Conservation (phyloP, 2,888 invertebrate species). For the Desoria tigrina region DNA sequence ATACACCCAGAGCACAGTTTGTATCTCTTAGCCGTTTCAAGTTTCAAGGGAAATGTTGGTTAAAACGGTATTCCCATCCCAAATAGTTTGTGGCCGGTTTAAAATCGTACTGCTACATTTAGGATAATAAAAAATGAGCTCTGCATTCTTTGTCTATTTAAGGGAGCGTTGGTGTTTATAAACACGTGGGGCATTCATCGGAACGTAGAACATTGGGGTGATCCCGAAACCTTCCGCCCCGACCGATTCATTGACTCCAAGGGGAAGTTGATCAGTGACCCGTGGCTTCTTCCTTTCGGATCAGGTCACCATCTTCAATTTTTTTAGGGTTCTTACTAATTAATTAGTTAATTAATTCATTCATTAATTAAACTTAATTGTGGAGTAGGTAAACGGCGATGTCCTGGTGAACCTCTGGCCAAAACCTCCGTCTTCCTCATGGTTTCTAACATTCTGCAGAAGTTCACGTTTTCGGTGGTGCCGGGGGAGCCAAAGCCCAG, state of each 20-base stretch:
- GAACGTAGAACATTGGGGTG: conserved; percentile 35
- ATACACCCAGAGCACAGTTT: too few relatives aligned
- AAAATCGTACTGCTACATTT: background rate
- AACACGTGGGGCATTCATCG: conserved; percentile 44
- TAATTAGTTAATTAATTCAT: too few relatives aligned
- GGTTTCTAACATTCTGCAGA: conserved; percentile 35
- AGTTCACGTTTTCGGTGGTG: conserved; percentile 26
- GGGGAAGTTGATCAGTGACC: conserved; percentile 33
- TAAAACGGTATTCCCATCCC: too few relatives aligned
- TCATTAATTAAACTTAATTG: background rate
- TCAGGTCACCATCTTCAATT: too few relatives aligned
- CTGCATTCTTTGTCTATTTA: background rate
- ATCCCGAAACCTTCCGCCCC: conserved; percentile 28
- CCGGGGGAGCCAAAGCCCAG: conserved; percentile 27
- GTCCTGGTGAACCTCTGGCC: conserved; percentile 42
- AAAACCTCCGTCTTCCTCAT: conserved; percentile 37
- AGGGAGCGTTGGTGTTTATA: conserved; percentile 38
- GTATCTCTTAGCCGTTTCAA: too few relatives aligned
- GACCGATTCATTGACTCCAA: conserved; percentile 23
- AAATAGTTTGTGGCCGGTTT: background rate
- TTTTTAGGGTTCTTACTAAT: too few relatives aligned
- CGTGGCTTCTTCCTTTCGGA: conserved; percentile 43
- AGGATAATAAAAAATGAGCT: background rate
- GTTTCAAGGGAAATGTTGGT: too few relatives aligned
- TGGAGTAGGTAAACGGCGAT: conserved; percentile 32